Percentiles rank a stretch among this genome's conserved stretches.
These are phyloP conservation scores for Presbytis comata DNA, from an alignment of 2,797 vertebrate genomes.

Conservation along the genomic window DNA sequence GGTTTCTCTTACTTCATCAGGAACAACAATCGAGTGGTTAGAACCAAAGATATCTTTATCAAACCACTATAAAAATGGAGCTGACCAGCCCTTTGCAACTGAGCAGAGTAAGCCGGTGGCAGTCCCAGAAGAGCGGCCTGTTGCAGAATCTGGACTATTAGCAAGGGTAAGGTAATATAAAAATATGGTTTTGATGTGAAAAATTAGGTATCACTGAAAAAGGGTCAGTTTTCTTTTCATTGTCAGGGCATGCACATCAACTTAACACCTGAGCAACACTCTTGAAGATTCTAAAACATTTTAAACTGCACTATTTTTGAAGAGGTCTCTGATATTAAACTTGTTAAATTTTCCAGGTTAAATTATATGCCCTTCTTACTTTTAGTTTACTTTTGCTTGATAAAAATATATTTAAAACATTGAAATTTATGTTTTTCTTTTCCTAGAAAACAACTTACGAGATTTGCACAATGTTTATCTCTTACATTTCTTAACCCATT, in stretches of 20 bases:
- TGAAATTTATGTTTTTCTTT: constrained; percentile 4
- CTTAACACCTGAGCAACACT: not conserved
- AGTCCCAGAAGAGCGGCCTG: constrained; percentile 86
- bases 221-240: not conserved
- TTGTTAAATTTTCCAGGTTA: not conserved
- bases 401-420: constrained; percentile 41
- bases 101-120: constrained; percentile 87
- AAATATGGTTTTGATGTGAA: constrained; percentile 2
- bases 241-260: not conserved
- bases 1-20: constrained; percentile 88
- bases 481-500: not conserved
- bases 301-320: not conserved
- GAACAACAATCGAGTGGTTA: constrained; percentile 95
- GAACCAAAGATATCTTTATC: constrained; percentile 93
- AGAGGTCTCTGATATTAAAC: not conserved
- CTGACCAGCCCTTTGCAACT: constrained; percentile 87
- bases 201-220: not conserved
- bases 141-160: constrained; percentile 88
- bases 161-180: constrained; percentile 90
- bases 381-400: not conserved
- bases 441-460: not conserved
- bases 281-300: not conserved
- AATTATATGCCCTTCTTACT: constrained; percentile 7
- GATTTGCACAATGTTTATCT: not conserved
- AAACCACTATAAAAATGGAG: constrained; percentile 95